Evolutionary conservation across 2,888 invertebrate genomes (phyloP).

Genomic region (Aphidoletes aphidimyza): DNA sequence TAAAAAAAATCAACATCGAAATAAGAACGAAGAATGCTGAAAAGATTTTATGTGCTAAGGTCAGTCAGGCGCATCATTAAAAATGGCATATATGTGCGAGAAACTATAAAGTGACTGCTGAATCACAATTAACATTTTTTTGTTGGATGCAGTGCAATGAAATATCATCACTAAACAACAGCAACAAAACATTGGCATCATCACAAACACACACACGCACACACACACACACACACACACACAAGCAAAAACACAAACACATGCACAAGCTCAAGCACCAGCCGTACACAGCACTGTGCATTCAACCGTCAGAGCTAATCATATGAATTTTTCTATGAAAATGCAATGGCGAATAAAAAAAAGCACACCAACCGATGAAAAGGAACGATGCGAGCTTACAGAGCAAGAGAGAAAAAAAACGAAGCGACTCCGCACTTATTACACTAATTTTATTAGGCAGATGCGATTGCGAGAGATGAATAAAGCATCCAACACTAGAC

Average conservation of each 20-base stretch:
- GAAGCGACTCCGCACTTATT: slow-evolving; percentile 1
- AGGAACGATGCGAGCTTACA: too few species aligned
- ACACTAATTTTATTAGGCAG: slow-evolving; percentile 37
- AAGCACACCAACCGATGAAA: neutral
- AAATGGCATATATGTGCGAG: slow-evolving; percentile 53
- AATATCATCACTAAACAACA: neutral
- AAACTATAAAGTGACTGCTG: slow-evolving; percentile 38
- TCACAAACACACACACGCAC: neutral
- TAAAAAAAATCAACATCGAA: neutral
- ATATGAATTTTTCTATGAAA: too few species aligned
- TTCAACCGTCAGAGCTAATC: too few species aligned
- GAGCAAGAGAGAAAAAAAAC: neutral
- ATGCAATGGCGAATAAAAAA: neutral
- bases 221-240: too few species aligned
- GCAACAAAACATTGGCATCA: neutral
- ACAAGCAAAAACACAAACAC: too few species aligned
- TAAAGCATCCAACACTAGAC: slow-evolving; percentile 7
- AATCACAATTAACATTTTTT: slow-evolving; percentile 43
- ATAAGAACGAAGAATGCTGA: slow-evolving; percentile 10
- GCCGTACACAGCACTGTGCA: too few species aligned
- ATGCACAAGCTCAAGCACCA: too few species aligned
- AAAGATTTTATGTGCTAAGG: slow-evolving; percentile 54
- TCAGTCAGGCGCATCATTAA: slow-evolving; percentile 55
- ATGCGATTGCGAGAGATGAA: slow-evolving; percentile 11
- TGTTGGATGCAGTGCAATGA: slow-evolving; percentile 23